Percentiles rank a stretch among this genome's conserved stretches.
These are phyloP conservation scores for Nesogale talazaci DNA, from an alignment of 2,113 vertebrate species.

Conservation along the genomic window DNA sequence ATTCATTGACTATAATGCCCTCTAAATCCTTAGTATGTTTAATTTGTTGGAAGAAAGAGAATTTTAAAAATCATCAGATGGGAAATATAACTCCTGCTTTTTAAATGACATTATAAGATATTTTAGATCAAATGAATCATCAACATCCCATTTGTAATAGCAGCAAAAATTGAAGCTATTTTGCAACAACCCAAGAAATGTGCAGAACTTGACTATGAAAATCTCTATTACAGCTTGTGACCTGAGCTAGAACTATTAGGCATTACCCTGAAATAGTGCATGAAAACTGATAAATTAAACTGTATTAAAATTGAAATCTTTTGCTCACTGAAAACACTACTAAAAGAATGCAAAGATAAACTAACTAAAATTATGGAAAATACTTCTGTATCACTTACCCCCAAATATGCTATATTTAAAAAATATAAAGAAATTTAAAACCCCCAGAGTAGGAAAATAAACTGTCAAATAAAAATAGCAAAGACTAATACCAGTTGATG, in stretches of 20 bases:
- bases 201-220: neutral
- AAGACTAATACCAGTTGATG: too few species aligned
- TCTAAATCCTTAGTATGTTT: too few species aligned
- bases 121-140: slow-evolving; percentile 12
- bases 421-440: neutral
- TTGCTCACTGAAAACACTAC: neutral
- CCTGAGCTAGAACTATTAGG: neutral
- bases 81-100: neutral
- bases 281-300: neutral
- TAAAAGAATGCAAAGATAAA: neutral
- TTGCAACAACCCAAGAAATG: neutral
- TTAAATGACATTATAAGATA: neutral
- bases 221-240: neutral
- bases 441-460: too few species aligned
- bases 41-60: neutral
- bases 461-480: too few species aligned
- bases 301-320: neutral
- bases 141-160: neutral
- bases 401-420: too few species aligned
- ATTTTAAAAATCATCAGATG: neutral
- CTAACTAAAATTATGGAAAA: neutral
- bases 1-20: too few species aligned
- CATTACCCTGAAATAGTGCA: neutral
- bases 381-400: too few species aligned
- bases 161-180: neutral